These are phyloP conservation scores for Enteromius afrohamiltoni DNA, from an alignment of 2,797 vertebrate species.

Conservation along the genomic window DNA sequence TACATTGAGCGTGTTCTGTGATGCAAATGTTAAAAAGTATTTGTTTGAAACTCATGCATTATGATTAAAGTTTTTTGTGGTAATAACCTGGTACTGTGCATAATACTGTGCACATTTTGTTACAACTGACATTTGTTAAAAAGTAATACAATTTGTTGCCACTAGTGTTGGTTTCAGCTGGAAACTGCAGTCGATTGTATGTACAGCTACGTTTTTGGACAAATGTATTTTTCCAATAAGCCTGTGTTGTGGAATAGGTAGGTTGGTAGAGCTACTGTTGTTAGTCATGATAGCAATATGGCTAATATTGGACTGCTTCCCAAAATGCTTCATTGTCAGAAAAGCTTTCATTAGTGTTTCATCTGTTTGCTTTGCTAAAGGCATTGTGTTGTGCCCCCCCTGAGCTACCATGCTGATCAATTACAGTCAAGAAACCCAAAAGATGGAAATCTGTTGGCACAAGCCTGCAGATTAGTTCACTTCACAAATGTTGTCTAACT, in stretches of 20 bases:
- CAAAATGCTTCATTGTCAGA: not conserved
- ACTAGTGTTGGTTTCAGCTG: not conserved
- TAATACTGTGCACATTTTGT: too few relatives aligned
- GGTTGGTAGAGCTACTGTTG: not conserved
- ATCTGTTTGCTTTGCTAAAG: slow-evolving; percentile 22
- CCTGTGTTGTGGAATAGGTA: not conserved
- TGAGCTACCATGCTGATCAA: not conserved
- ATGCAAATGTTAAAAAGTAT: not conserved
- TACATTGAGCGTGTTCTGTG: not conserved
- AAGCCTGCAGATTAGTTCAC: not conserved
- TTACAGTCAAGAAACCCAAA: slow-evolving; percentile 8
- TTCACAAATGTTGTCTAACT: slow-evolving; percentile 20
- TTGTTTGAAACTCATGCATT: not conserved
- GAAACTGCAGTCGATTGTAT: not conserved
- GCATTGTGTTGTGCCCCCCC: not conserved
- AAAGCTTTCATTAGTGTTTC: slow-evolving; percentile 6
- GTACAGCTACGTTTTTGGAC: not conserved
- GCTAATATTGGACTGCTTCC: not conserved
- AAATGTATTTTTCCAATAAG: not conserved
- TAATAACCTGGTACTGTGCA: not conserved
- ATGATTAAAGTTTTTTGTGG: not conserved
- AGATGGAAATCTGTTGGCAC: slow-evolving; percentile 3
- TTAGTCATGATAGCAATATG: not conserved
- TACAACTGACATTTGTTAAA: not conserved
- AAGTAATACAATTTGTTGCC: not conserved